phyloP scores from a whole-genome alignment of 2,888 invertebrate species.

The Electrophaes corylata region DNA sequence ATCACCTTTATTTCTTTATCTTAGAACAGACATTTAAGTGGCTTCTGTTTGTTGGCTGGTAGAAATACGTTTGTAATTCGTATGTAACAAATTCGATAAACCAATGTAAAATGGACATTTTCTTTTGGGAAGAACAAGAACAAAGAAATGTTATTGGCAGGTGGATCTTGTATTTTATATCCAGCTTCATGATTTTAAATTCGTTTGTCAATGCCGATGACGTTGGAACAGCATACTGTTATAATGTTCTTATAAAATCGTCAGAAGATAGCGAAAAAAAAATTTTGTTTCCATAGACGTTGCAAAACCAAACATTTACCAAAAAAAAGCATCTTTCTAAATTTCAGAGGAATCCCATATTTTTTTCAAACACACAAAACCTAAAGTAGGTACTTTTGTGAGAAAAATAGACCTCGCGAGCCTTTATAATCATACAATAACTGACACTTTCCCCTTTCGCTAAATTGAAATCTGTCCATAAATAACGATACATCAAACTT shows the following conservation, averaged over 20 bases:
- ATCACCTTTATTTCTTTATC: slow-evolving; percentile 3
- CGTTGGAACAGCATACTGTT: slow-evolving; percentile 19
- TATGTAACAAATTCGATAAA: slow-evolving; percentile 67
- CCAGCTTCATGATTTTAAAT: slow-evolving; percentile 58
- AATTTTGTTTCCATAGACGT: too few species aligned
- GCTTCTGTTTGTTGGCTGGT: slow-evolving; percentile 5
- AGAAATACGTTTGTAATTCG: slow-evolving; percentile 44
- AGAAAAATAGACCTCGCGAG: too few species aligned
- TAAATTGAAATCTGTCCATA: too few species aligned
- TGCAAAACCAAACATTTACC: too few species aligned
- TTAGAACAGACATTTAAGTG: slow-evolving; percentile 28
- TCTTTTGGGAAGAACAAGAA: slow-evolving; percentile 61
- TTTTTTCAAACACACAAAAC: too few species aligned
- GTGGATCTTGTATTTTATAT: slow-evolving; percentile 76
- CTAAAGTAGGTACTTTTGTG: too few species aligned
- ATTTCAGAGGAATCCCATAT: too few species aligned
- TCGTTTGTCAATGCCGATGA: slow-evolving; percentile 53
- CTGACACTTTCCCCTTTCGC: too few species aligned
- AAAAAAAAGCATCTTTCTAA: too few species aligned
- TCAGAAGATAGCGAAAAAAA: neutral
- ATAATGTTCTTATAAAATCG: slow-evolving; percentile 6
- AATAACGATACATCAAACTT: too few species aligned
- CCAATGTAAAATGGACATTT: slow-evolving; percentile 69
- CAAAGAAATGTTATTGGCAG: slow-evolving; percentile 75
- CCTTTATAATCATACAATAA: too few species aligned